phyloP scores from a whole-genome alignment of 1,140 invertebrate species.

The Hesperophylax magnus region DNA sequence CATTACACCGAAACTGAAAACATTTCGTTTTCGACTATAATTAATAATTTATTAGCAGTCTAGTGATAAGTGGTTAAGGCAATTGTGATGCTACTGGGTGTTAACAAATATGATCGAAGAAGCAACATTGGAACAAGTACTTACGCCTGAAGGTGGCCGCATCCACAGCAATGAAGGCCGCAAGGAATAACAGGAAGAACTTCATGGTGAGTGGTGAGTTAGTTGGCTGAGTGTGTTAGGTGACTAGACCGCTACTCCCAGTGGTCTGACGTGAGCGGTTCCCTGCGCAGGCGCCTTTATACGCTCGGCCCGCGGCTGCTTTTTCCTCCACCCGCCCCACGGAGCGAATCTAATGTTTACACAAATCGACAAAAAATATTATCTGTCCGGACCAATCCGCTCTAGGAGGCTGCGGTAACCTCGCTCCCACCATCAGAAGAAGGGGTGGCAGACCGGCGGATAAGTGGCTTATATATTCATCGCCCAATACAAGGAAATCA shows the following conservation, averaged over 20 bases:
- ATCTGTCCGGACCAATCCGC: neutral
- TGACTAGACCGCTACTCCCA: conserved; percentile 10
- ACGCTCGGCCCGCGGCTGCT: conserved; percentile 9
- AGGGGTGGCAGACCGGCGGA: neutral
- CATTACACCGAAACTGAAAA: too few species aligned
- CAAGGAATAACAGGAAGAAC: conserved; percentile 21
- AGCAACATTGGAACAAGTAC: neutral
- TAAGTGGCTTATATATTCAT: too few species aligned
- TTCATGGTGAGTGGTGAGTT: conserved; percentile 1
- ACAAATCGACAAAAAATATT: conserved; percentile 26
- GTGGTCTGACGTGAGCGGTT: conserved; percentile 28
- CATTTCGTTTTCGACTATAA: too few species aligned
- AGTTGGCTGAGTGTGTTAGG: neutral
- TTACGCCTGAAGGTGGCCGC: conserved; percentile 47
- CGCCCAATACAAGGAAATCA: too few species aligned
- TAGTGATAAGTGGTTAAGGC: too few species aligned
- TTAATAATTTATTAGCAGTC: too few species aligned
- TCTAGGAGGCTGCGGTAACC: conserved; percentile 11
- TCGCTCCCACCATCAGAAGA: neutral
- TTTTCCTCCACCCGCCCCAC: conserved; percentile 2
- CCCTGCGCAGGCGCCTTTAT: conserved; percentile 21
- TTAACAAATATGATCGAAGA: too few species aligned
- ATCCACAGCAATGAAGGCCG: neutral
- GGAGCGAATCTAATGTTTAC: conserved; percentile 34
- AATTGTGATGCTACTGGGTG: too few species aligned